A percentile compares a stretch with the other conserved stretches of the same genome.
Evolutionary conservation across 2,888 invertebrate species (phyloP).

Genomic region (Tetramorium bicarinatum): DNA sequence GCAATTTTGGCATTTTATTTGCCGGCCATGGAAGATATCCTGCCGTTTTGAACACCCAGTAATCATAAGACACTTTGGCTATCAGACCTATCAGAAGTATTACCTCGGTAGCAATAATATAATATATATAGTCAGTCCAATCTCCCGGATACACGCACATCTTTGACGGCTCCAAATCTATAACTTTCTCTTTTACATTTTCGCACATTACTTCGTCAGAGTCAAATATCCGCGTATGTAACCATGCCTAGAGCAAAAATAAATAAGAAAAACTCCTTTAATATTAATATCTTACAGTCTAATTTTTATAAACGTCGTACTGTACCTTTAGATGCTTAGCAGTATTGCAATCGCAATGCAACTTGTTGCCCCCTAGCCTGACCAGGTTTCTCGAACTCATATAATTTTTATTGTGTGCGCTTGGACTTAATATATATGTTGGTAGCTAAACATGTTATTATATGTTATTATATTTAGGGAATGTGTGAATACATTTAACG

Average conservation of each 20-base stretch:
- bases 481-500: background rate
- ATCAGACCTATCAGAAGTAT: slow-evolving; percentile 91
- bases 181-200: slow-evolving; percentile 90
- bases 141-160: slow-evolving; percentile 93
- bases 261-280: background rate
- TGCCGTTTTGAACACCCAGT: slow-evolving; percentile 95
- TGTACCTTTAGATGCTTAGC: slow-evolving; percentile 91
- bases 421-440: slow-evolving; percentile 91
- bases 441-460: slow-evolving; percentile 89
- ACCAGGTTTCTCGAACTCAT: slow-evolving; percentile 87
- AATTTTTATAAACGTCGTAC: background rate
- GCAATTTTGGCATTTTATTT: slow-evolving; percentile 95
- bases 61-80: slow-evolving; percentile 93
- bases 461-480: slow-evolving; percentile 15
- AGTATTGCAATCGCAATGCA: slow-evolving; percentile 94
- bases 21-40: slow-evolving; percentile 97
- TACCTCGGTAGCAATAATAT: slow-evolving; percentile 93
- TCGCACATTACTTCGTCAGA: slow-evolving; percentile 91
- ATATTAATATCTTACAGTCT: background rate
- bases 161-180: slow-evolving; percentile 91
- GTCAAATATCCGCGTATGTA: slow-evolving; percentile 91
- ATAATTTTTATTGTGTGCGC: slow-evolving; percentile 90
- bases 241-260: slow-evolving; percentile 89
- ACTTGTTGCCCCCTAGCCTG: slow-evolving; percentile 91
- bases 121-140: slow-evolving; percentile 96